phyloP scores from a whole-genome alignment of 1,140 invertebrate species.

The Augochlora pura region DNA sequence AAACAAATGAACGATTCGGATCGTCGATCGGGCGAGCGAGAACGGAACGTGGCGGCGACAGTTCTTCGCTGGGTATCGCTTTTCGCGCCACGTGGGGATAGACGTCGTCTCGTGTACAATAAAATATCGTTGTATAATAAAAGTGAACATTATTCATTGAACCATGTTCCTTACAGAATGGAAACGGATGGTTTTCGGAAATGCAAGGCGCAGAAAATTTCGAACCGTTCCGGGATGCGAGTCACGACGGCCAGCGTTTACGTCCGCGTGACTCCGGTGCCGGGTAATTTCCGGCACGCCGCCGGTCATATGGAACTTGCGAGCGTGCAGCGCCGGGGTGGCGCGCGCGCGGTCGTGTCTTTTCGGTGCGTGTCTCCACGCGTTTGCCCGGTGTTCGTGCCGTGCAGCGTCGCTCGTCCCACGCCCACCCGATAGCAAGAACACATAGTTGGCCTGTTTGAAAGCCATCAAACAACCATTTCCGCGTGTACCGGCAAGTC shows the following conservation, averaged over 20 bases:
- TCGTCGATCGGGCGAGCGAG: too few species aligned
- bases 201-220: neutral
- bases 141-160: too few species aligned
- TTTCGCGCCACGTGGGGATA: too few species aligned
- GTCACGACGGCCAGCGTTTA: neutral
- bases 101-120: too few species aligned
- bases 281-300: neutral
- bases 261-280: neutral
- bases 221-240: neutral
- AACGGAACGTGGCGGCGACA: too few species aligned
- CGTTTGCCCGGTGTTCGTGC: neutral
- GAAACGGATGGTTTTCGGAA: neutral
- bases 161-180: too few species aligned
- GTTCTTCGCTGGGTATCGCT: too few species aligned
- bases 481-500: neutral
- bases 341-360: neutral
- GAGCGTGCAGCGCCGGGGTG: too few species aligned
- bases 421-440: neutral
- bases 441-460: conserved; percentile 15
- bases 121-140: too few species aligned
- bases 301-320: neutral
- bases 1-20: too few species aligned
- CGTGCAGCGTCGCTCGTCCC: neutral
- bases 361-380: neutral
- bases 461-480: conserved; percentile 19